Conservation (phyloP, 2,113 vertebrate species). For the Climacteris rufus region DNA sequence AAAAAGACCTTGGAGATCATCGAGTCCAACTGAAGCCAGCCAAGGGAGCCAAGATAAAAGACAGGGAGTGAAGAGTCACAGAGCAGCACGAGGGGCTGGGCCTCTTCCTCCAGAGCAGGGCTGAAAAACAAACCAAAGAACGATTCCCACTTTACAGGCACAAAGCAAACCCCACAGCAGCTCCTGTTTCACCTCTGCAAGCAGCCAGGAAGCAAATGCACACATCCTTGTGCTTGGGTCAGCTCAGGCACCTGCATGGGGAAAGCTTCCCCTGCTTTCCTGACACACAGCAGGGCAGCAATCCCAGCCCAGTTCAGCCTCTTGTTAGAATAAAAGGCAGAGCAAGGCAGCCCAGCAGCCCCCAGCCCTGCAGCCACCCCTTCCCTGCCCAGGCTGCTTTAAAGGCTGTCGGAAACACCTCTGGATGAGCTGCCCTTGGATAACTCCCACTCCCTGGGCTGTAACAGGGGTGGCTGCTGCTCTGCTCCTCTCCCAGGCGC, state of each 20-base stretch:
- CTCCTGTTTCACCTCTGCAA: background rate
- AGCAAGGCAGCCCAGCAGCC: background rate
- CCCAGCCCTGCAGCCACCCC: background rate
- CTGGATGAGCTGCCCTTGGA: background rate
- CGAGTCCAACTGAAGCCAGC: background rate
- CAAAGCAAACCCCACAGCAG: background rate
- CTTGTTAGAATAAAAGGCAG: background rate
- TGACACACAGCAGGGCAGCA: background rate
- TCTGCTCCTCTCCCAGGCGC: background rate
- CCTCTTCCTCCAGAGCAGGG: background rate
- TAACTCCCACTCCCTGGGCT: background rate
- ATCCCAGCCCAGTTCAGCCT: background rate
- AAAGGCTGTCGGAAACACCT: background rate
- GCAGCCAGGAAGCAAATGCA: accelerated
- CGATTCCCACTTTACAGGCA: background rate
- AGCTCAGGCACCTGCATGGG: background rate
- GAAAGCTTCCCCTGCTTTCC: background rate
- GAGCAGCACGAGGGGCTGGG: background rate
- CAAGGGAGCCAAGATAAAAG: background rate
- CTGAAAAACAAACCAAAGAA: background rate
- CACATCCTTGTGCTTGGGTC: accelerated
- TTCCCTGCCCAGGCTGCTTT: background rate
- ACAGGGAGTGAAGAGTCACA: background rate
- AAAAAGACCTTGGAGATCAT: background rate
- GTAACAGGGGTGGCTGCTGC: background rate